Base-by-base conservation (phyloP, 2,113 vertebrate genomes). In the Rhinichthys klamathensis region DNA sequence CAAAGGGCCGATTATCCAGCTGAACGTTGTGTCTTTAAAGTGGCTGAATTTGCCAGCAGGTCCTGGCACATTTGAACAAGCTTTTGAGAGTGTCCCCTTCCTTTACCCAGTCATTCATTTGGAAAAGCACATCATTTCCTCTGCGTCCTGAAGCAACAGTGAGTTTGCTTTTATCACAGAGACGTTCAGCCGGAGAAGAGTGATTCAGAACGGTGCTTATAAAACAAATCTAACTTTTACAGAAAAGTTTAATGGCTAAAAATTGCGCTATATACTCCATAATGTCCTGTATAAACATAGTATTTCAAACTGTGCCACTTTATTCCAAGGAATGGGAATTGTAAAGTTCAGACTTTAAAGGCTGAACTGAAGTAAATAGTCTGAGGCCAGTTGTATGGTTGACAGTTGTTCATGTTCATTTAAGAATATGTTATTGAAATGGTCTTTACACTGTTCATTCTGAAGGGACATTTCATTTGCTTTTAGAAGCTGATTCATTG, bases 401-500 rank as follows among this genome's bases (percentile, higher is more conserved):
- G 35, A 49, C n/a, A 46, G 56, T 41, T 12, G n/a, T 63, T 15
- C 46, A 6, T 46, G 23, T 79, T 79, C 56, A 54, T 54, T 54
- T 35, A 60, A 60, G 77, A 80, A 46, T 63, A 35, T 80, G 13
- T 61, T 60, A 30, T 77, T 21, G 30, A 56, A 77, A 35, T 79
- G 58, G 58, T 80, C 77, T 61, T 30, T 16, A 25, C 16, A 9
- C 58, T 63, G 54, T 56, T 56, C 54, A 56, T 56, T 3, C 54
- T 56, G 0, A 56, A 56, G 58, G 35, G 38, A 80, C 54, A 41
- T 60, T 79, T 79, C 54, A 79, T 79, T 79, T 80, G 77, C 77
- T 80, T 80, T 38, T 44, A 79, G 76, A 60, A 79, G 54, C 54
- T 30, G 12, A 79, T 38, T 41, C 30, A 23, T 58, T 58, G 46